A percentile compares a stretch with the other conserved stretches of the same genome.
These are phyloP conservation scores for Porites rus DNA, from an alignment of 92 coral and sea anemone genomes.

Conservation along the genomic window DNA sequence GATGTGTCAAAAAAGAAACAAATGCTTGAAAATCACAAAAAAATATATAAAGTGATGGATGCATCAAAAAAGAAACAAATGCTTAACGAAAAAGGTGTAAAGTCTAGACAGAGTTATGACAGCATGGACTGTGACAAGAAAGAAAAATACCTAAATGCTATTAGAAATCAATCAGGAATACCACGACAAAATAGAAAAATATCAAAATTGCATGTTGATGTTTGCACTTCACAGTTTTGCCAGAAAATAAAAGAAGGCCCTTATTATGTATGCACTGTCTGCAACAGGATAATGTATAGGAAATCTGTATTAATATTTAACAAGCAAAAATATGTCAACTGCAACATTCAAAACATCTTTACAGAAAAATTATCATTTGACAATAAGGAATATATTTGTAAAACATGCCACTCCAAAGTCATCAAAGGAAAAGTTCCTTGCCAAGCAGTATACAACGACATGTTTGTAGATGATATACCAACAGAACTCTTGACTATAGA, in stretches of 20 bases:
- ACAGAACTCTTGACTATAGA: slow-evolving; percentile 68
- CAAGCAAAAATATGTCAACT: slow-evolving; percentile 48
- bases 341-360: slow-evolving; percentile 66
- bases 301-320: slow-evolving; percentile 61
- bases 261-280: slow-evolving; percentile 71
- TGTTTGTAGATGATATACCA: slow-evolving; percentile 49
- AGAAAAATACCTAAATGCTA: too few species aligned
- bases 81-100: slow-evolving; percentile 45
- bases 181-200: slow-evolving; percentile 36
- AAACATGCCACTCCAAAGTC: slow-evolving; percentile 64
- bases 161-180: neutral
- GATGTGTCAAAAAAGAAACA: slow-evolving; percentile 60
- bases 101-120: slow-evolving; percentile 40
- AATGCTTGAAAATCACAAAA: slow-evolving; percentile 30
- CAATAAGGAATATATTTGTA: slow-evolving; percentile 69
- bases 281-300: slow-evolving; percentile 57
- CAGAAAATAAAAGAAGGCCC: slow-evolving; percentile 66
- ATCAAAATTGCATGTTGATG: slow-evolving; percentile 24
- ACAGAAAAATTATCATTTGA: slow-evolving; percentile 64
- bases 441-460: slow-evolving; percentile 36
- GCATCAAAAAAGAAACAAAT: slow-evolving; percentile 51
- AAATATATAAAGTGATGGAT: slow-evolving; percentile 64
- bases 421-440: slow-evolving; percentile 59
- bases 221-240: slow-evolving; percentile 61
- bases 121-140: too few species aligned